phyloP scores from a whole-genome alignment of 2,113 vertebrate species.

The Ptychochromis oligacanthus region DNA sequence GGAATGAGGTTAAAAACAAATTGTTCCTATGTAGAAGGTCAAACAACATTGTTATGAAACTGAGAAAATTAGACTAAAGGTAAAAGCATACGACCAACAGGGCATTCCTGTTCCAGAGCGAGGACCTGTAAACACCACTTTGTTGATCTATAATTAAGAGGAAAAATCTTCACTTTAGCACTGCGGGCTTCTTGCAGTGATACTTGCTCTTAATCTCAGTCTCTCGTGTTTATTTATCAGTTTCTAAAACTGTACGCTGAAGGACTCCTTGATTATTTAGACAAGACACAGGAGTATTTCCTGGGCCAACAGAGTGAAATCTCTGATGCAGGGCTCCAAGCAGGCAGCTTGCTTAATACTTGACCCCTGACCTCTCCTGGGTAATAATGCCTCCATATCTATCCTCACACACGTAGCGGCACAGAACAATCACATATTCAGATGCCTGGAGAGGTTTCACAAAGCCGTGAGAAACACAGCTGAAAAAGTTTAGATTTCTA shows the following conservation, averaged over 20 bases:
- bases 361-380: constrained; percentile 83
- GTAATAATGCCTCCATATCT: constrained; percentile 81
- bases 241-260: constrained; percentile 78
- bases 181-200: constrained; percentile 57
- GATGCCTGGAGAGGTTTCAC: constrained; percentile 61
- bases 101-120: constrained; percentile 67
- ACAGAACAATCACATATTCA: constrained; percentile 74
- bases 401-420: constrained; percentile 75
- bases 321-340: constrained; percentile 73
- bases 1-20: constrained; percentile 80
- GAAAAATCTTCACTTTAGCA: constrained; percentile 69
- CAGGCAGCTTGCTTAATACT: constrained; percentile 81
- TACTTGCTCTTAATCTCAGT: constrained; percentile 69
- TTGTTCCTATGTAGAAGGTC: constrained; percentile 84
- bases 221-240: constrained; percentile 83
- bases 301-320: constrained; percentile 76
- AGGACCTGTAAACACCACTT: constrained; percentile 50
- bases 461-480: constrained; percentile 45
- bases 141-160: constrained; percentile 70
- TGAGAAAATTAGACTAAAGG: constrained; percentile 75
- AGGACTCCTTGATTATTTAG: constrained; percentile 83
- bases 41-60: constrained; percentile 80
- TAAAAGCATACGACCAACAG: constrained; percentile 58
- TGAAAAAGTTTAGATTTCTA: constrained; percentile 38
- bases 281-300: constrained; percentile 79